These are phyloP conservation scores for Apomyelois bistriatella DNA, from an alignment of 2,888 invertebrate genomes.

Conservation along the genomic window DNA sequence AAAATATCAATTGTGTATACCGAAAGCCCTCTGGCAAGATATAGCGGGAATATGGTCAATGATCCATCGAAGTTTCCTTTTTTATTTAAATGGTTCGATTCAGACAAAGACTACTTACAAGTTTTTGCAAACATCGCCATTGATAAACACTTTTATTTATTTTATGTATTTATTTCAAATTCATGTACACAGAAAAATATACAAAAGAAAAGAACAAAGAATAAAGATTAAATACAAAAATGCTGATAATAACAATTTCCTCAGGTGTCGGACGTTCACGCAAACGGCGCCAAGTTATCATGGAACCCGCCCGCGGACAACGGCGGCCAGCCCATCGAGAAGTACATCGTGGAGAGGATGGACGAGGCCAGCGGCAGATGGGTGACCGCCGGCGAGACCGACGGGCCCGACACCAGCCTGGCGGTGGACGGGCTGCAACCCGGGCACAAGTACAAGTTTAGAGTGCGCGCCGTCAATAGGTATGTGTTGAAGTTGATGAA, in stretches of 20 bases:
- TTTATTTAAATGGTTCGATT: no score
- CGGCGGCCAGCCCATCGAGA: slow-evolving; percentile 95
- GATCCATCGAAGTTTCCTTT: no score
- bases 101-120: no score
- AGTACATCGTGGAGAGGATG: slow-evolving; percentile 97
- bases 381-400: slow-evolving; percentile 95
- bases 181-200: no score
- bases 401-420: slow-evolving; percentile 88
- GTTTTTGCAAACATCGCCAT: no score
- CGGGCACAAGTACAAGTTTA: slow-evolving; percentile 98
- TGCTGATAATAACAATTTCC: background rate
- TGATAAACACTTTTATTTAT: no score
- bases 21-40: no score
- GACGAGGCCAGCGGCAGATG: slow-evolving; percentile 96
- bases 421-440: slow-evolving; percentile 92
- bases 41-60: no score
- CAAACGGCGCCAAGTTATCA: slow-evolving; percentile 91
- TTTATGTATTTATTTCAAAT: no score
- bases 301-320: slow-evolving; percentile 98
- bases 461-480: slow-evolving; percentile 97
- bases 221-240: no score
- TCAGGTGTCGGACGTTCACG: slow-evolving; percentile 88
- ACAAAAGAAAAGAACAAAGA: no score
- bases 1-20: no score
- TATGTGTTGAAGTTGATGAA: slow-evolving; percentile 25